Evolutionary conservation across 2,113 vertebrate genomes (phyloP).

Genomic region (Myrmecobius fasciatus): DNA sequence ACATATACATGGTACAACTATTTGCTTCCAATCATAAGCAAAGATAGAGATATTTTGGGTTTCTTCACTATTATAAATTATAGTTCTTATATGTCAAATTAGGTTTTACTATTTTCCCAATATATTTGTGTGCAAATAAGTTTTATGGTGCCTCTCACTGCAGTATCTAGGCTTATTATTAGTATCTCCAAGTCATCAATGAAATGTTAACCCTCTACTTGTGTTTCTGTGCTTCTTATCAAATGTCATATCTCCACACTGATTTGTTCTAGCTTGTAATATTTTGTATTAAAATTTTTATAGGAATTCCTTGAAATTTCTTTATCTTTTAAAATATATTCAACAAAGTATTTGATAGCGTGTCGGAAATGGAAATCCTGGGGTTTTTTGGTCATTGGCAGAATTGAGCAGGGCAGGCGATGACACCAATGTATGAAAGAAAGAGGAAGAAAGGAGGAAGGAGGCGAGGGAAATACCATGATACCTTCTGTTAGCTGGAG

Average conservation of each 20-base stretch:
- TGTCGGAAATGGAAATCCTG: slow-evolving; percentile 69
- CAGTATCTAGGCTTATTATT: slow-evolving; percentile 46
- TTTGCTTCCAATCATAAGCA: slow-evolving; percentile 37
- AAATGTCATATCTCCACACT: slow-evolving; percentile 72
- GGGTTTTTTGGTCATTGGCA: slow-evolving; percentile 73
- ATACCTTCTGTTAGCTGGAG: background rate
- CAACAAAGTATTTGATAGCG: slow-evolving; percentile 77
- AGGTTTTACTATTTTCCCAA: slow-evolving; percentile 44
- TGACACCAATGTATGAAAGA: slow-evolving; percentile 44
- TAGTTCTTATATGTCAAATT: slow-evolving; percentile 46
- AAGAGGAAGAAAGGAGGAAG: background rate
- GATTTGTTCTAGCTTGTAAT: slow-evolving; percentile 78
- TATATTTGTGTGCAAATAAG: slow-evolving; percentile 58
- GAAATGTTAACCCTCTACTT: slow-evolving; percentile 74
- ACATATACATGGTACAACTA: slow-evolving; percentile 30
- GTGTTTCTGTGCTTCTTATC: slow-evolving; percentile 66
- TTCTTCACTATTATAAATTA: slow-evolving; percentile 43
- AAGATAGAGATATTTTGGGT: slow-evolving; percentile 56
- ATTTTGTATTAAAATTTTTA: slow-evolving; percentile 80
- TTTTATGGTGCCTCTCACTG: slow-evolving; percentile 68
- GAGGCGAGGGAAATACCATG: background rate
- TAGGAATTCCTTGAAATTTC: slow-evolving; percentile 79
- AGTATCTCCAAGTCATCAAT: slow-evolving; percentile 60
- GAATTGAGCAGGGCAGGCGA: slow-evolving; percentile 50
- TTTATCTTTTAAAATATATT: slow-evolving; percentile 77